Percentiles rank a stretch among this genome's conserved stretches.
phyloP scores from a whole-genome alignment of 2,888 invertebrate genomes.

The Asteroscopus sphinx region DNA sequence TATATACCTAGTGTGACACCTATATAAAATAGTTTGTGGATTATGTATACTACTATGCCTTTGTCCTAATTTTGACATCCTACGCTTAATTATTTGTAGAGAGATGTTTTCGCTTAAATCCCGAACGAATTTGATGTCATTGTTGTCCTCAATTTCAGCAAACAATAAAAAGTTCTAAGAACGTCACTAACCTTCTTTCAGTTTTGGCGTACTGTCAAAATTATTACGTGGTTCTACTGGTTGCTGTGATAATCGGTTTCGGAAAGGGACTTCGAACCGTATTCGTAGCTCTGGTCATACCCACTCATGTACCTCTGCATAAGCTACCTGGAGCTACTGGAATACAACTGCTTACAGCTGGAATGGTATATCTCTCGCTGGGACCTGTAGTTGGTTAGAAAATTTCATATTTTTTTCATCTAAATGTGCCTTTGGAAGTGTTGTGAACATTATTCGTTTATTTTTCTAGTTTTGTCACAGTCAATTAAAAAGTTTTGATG shows the following conservation, averaged over 20 bases:
- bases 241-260: slow-evolving; percentile 92
- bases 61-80: no score
- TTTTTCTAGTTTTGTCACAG: no score
- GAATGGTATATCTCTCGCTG: slow-evolving; percentile 90
- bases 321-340: slow-evolving; percentile 93
- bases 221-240: slow-evolving; percentile 87
- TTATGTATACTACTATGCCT: no score
- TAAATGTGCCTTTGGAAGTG: no score
- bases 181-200: slow-evolving; percentile 67
- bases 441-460: no score
- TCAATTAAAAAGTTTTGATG: no score
- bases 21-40: no score
- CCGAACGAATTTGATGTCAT: neutral
- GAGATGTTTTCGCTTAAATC: neutral
- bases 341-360: slow-evolving; percentile 92
- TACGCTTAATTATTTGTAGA: no score
- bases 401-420: no score
- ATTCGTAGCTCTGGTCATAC: slow-evolving; percentile 93
- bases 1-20: no score
- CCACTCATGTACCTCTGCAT: slow-evolving; percentile 92
- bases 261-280: slow-evolving; percentile 93
- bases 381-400: slow-evolving; percentile 92
- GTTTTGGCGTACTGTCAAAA: slow-evolving; percentile 91
- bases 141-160: neutral
- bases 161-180: neutral